Evolutionary conservation across 2,888 invertebrate genomes (phyloP), one percentile per base, ranked within the genome.

Genomic region (Athrips mouffetella): DNA sequence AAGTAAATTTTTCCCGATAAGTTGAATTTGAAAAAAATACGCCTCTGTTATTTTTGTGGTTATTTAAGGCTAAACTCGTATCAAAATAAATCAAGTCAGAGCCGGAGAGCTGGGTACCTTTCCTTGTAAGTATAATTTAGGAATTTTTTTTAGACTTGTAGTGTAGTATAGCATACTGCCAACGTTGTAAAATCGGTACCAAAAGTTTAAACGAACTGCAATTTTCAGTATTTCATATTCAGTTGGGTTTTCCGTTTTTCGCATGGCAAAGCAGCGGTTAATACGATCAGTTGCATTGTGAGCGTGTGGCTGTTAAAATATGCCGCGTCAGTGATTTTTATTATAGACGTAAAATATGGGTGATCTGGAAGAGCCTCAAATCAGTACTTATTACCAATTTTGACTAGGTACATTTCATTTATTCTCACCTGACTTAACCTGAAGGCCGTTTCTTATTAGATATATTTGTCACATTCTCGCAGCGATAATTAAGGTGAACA

Each of bases 271-370:
- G 25, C 8, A 6, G 8, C 25, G 25, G 8, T 25, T 25, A 25
- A 25, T 6, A 25, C 25, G 25, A 25, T 25, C 25, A 25, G 25
- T 7, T n/a, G n/a, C 25, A 6, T 25, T 16, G 3, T 20, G 27
- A 27, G 49, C 41, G 53, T 47, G 47, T 31, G 51, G 59, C 68
- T 67, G 69, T 75, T 73, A 74, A 73, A 75, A 75, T 64, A 63
- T 60, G 57, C 65, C 65, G 71, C 65, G 20, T 58, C 59, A 62
- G 54, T 62, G 57, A 52, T 47, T 53, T 54, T 48, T 31, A 18
- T 31, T 31, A 11, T 10, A 31, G 11, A 31, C 5, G n/a, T 31
- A 31, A n/a, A 31, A 7, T 11, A 31, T 31, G n/a, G n/a, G n/a
- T n/a, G n/a, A n/a, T n/a, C n/a, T n/a, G n/a, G n/a, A n/a, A n/a